These are phyloP conservation scores for Petrophora chlorosata DNA, from an alignment of 2,888 invertebrate genomes.

Conservation along the genomic window DNA sequence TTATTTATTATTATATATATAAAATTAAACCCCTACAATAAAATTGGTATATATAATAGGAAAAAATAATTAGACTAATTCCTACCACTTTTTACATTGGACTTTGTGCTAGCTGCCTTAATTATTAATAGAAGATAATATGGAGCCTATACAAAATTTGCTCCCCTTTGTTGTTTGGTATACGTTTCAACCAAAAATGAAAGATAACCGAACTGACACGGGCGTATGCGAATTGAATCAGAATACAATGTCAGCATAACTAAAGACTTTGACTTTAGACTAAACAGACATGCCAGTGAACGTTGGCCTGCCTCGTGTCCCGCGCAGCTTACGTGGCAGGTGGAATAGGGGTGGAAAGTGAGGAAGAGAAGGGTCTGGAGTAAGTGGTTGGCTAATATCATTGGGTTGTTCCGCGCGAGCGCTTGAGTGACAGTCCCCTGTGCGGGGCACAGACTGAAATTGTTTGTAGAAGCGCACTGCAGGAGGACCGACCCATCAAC, in stretches of 20 bases:
- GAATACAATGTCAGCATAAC: slow-evolving; percentile 71
- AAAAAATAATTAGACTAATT: too few species aligned
- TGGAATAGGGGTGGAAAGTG: slow-evolving; percentile 39
- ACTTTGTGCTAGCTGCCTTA: not conserved
- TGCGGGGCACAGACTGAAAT: slow-evolving; percentile 64
- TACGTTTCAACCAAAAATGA: slow-evolving; percentile 43
- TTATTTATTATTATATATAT: too few species aligned
- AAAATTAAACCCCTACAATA: too few species aligned
- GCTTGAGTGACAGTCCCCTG: slow-evolving; percentile 78
- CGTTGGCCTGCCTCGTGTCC: slow-evolving; percentile 41
- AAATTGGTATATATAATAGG: too few species aligned
- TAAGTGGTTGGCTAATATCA: slow-evolving; percentile 66
- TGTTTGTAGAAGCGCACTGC: slow-evolving; percentile 64
- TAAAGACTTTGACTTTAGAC: slow-evolving; percentile 67
- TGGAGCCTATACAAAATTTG: too few species aligned
- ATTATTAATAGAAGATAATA: too few species aligned
- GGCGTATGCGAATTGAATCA: slow-evolving; percentile 63
- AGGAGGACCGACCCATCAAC: slow-evolving; percentile 50
- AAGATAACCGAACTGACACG: slow-evolving; percentile 55
- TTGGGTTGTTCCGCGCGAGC: slow-evolving; percentile 69
- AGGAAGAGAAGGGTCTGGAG: slow-evolving; percentile 49
- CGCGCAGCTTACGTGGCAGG: slow-evolving; percentile 33
- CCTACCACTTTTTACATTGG: too few species aligned
- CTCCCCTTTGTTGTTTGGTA: slow-evolving; percentile 29
- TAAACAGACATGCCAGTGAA: slow-evolving; percentile 50